Evolutionary conservation across 2,113 vertebrate species (phyloP), one percentile per base, ranked within the genome.

Genomic region (Rynchops niger): DNA sequence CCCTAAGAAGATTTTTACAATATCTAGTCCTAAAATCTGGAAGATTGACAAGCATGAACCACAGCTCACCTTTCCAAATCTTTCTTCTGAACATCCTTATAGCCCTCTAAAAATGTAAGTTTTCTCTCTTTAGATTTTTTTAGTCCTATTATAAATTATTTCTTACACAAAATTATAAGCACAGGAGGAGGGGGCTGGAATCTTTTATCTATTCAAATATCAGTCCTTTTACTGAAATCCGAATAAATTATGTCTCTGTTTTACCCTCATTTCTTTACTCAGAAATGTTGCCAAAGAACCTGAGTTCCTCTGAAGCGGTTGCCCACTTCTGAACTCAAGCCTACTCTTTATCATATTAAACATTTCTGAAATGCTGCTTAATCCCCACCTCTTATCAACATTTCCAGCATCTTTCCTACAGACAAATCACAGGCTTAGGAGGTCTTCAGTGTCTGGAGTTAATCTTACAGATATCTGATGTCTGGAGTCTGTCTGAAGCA

Each of bases 381-480:
- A 94, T 95, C 86, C 82, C 2, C 17, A n/a, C 22, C 45, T 84
- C 49, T 95, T 94, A 91, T 58, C 73, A 95, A 82, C 72, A 82
- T 85, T 84, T 62, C 29, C 66, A 89, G 29, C 34, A 50, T 82
- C 65, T 70, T 95, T 91, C 32, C 45, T 82, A 53, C 7, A 18
- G 65, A 74, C 30, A 85, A 78, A 87, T 84, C 84, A 49, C 21
- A 85, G n/a, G 40, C 45, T 82, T 87, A 62, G 72, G 73, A 89
- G 40, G 27, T 49, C 43, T 62, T 91, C 61, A 66, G 53, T 49
- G 53, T 93, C 95, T 94, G 91, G 49, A 95, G 49, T 59, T 91
- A 94, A 94, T 96, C 70, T 91, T 85, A 56, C 12, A 87, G 58
- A 82, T 93, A 72, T 53, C 95, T 85, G 81, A 90, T 30, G 53